A percentile compares a stretch with the other conserved stretches of the same genome.
Evolutionary conservation across 2,797 vertebrate genomes (phyloP).

Genomic region (Champsocephalus esox): DNA sequence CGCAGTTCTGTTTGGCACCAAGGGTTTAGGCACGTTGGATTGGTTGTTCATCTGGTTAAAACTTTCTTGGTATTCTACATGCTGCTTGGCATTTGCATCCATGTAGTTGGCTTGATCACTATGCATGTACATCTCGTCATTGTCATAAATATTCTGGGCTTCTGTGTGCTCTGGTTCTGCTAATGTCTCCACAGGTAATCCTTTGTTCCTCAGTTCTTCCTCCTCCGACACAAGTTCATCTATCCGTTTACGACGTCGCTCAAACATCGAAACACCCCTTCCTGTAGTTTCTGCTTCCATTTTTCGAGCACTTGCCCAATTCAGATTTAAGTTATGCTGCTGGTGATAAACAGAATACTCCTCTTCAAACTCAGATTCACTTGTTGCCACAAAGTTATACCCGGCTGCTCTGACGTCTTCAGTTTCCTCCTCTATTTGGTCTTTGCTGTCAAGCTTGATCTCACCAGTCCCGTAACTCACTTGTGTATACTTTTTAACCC

Average conservation of each 20-base stretch:
- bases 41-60: constrained; percentile 72
- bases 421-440: constrained; percentile 79
- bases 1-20: constrained; percentile 91
- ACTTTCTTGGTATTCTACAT: constrained; percentile 63
- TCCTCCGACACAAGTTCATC: constrained; percentile 91
- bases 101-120: constrained; percentile 74
- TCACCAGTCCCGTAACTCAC: constrained; percentile 94
- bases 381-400: constrained; percentile 84
- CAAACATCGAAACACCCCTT: constrained; percentile 97
- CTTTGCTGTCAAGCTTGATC: constrained; percentile 79
- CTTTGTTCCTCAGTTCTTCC: constrained; percentile 87
- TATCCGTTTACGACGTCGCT: constrained; percentile 91
- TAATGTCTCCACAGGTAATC: constrained; percentile 71
- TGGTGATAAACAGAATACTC: constrained; percentile 84
- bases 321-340: constrained; percentile 82
- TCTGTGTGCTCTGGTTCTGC: constrained; percentile 51
- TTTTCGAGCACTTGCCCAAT: constrained; percentile 85
- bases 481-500: constrained; percentile 92
- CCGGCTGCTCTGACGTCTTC: constrained; percentile 81
- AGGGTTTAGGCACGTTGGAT: constrained; percentile 73
- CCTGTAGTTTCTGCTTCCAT: constrained; percentile 94
- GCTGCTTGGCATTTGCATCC: constrained; percentile 71
- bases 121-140: constrained; percentile 57
- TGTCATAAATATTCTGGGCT: constrained; percentile 47
- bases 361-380: constrained; percentile 91